Evolutionary conservation across 2,797 vertebrate genomes (phyloP).

Genomic region (Gallinago stenura): DNA sequence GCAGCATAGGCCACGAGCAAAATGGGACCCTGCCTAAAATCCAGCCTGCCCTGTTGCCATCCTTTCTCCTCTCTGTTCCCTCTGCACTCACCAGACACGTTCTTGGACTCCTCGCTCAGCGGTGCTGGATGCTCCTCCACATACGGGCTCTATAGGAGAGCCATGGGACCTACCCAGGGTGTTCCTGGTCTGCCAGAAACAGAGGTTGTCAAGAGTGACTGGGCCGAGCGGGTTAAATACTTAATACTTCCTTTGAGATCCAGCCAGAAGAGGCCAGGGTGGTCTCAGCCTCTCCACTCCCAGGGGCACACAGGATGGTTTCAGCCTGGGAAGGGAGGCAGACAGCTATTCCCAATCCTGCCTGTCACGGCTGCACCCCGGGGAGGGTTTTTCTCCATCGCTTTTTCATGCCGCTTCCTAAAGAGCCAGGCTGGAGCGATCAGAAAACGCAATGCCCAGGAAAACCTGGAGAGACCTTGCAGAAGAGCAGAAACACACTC

Average conservation of each 20-base stretch:
- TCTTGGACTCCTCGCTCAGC: background rate
- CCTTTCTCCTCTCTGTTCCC: background rate
- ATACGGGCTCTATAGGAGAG: background rate
- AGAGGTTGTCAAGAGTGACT: background rate
- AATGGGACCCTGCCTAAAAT: background rate
- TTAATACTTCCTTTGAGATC: background rate
- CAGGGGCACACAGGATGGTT: background rate
- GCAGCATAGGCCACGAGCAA: background rate
- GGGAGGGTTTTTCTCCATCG: background rate
- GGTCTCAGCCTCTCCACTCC: background rate
- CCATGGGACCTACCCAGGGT: background rate
- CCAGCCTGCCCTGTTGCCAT: background rate
- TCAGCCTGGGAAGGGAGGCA: background rate
- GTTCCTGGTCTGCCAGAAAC: background rate
- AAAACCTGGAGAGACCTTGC: background rate
- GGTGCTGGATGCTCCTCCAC: rapidly evolving
- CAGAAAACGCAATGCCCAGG: background rate
- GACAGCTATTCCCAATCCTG: background rate
- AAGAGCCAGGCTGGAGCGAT: background rate
- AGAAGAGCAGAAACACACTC: background rate
- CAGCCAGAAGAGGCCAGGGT: background rate
- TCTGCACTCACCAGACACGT: no score
- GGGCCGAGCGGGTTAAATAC: background rate
- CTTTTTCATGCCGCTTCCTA: background rate
- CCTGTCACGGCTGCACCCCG: rapidly evolving